These are phyloP conservation scores for Nemopilema nomurai DNA, from an alignment of 30 jellyfish, hydroid and myxozoan genomes.

Conservation along the genomic window DNA sequence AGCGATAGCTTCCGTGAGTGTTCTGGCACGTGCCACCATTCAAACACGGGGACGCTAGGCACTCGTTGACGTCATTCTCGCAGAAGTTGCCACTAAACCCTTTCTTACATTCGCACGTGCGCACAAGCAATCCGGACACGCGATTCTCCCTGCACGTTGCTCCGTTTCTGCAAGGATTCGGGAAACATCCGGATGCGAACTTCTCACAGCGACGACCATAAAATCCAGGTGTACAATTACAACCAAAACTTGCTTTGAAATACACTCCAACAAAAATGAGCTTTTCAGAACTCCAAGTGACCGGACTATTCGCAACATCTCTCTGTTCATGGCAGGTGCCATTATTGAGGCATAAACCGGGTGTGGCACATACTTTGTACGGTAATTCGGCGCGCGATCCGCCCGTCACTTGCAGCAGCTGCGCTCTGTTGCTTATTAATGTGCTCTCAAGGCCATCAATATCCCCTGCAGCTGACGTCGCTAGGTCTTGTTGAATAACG, in stretches of 20 bases:
- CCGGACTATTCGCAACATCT: neutral
- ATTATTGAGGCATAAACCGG: constrained; percentile 19
- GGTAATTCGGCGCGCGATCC: constrained; percentile 21
- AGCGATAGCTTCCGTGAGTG: constrained; percentile 33
- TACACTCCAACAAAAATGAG: constrained; percentile 58
- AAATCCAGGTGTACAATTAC: constrained; percentile 78
- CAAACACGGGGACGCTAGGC: constrained; percentile 48
- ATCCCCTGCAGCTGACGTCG: constrained; percentile 1
- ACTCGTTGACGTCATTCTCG: constrained; percentile 74
- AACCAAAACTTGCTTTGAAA: constrained; percentile 40
- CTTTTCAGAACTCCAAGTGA: constrained; percentile 23
- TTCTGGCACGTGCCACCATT: constrained; percentile 64
- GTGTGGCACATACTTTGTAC: constrained; percentile 15
- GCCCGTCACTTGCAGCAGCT: constrained; percentile 16
- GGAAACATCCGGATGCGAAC: constrained; percentile 52
- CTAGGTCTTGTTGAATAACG: constrained; percentile 9
- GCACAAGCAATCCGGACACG: neutral
- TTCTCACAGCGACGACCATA: constrained; percentile 72
- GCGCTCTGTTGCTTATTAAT: neutral
- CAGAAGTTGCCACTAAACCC: constrained; percentile 78
- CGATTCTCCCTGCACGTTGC: constrained; percentile 53
- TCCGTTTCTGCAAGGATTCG: constrained; percentile 76
- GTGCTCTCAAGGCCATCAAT: neutral
- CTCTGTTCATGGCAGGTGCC: constrained; percentile 52
- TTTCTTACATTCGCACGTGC: constrained; percentile 55